Evolutionary conservation across 2,888 invertebrate species (phyloP), one percentile per base, ranked within the genome.

Genomic region (Nasonovia ribisnigri): DNA sequence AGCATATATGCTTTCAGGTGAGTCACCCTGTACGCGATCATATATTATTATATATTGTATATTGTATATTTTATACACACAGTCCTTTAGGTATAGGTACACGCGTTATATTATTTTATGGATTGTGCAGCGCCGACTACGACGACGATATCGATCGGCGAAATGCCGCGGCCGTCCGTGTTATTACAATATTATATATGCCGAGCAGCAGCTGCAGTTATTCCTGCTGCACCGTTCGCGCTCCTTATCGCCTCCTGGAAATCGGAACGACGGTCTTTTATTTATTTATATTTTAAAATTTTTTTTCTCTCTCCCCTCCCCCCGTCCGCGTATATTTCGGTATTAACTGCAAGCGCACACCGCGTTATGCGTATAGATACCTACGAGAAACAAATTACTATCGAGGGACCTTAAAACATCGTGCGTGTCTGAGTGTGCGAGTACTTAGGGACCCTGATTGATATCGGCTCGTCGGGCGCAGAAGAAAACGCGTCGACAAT

Each of bases 91-190:
- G 43, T 29, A 42, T 57, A 26, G 13, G 8, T 29, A 36, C 54
- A 29, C 42, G 16, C 43, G 57, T 43, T 48, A 48, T 86, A 48
- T 48, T 43, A 87, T 87, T 42, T 57, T 60, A 46, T 89, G 57
- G 57, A 43, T 42, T 51, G 77, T 36, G 36, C 77, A 36, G 36
- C 36, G 77, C 20, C 77, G 77, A n/a, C n/a, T n/a, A 43, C 67
- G 90, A 90, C 48, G 77, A 51, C 91, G 91, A 92, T 92, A 92
- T 60, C 86, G 92, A 92, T 92, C 92, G 60, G 60, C 86, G 36
- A 60, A 57, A 57, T 46, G 46, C 42, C 60, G 87, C 24, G 60
- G 43, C 42, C 60, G 87, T 13, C 87, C 77, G 3, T 77, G 36
- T 77, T 77, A 77, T 24, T 77, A 77, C 36, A 77, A n/a, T 60